Percentiles rank a stretch among this genome's conserved stretches.
phyloP scores from a whole-genome alignment of 2,797 vertebrate genomes.

The Bovichtus variegatus region DNA sequence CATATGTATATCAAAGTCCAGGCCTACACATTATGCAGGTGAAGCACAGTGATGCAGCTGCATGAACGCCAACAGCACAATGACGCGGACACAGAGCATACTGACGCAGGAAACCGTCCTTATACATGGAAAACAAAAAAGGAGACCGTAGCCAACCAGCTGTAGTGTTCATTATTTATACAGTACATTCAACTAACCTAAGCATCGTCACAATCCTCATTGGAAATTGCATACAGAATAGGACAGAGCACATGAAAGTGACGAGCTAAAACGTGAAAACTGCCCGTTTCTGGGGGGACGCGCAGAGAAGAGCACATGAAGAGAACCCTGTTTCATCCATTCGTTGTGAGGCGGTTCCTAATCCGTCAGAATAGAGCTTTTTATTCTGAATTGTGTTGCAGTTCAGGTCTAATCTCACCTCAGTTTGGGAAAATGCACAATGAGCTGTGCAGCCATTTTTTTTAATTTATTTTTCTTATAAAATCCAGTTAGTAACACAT shows the following conservation, averaged over 20 bases:
- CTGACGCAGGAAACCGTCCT: conserved; percentile 31
- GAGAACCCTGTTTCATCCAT: conserved; percentile 66
- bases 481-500: background rate
- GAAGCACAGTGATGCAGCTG: conserved; percentile 42
- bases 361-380: background rate
- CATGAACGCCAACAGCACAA: conserved; percentile 36
- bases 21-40: conserved; percentile 29
- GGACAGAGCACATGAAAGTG: conserved; percentile 34
- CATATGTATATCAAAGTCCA: conserved; percentile 35
- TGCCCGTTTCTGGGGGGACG: conserved; percentile 16
- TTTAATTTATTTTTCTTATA: too few species aligned
- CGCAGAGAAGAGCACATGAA: conserved; percentile 2
- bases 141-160: conserved; percentile 20
- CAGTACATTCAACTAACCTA: conserved; percentile 76
- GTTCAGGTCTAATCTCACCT: background rate
- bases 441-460: background rate
- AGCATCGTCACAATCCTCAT: conserved; percentile 56
- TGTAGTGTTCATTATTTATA: conserved; percentile 57
- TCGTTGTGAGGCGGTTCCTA: conserved; percentile 48
- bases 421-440: background rate
- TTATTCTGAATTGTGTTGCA: background rate
- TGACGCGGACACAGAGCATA: conserved; percentile 38
- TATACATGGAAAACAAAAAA: conserved; percentile 28
- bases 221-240: conserved; percentile 61
- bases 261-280: conserved; percentile 32